Base-by-base conservation (phyloP, 1,140 invertebrate genomes). In the Drosophila sechellia region DNA sequence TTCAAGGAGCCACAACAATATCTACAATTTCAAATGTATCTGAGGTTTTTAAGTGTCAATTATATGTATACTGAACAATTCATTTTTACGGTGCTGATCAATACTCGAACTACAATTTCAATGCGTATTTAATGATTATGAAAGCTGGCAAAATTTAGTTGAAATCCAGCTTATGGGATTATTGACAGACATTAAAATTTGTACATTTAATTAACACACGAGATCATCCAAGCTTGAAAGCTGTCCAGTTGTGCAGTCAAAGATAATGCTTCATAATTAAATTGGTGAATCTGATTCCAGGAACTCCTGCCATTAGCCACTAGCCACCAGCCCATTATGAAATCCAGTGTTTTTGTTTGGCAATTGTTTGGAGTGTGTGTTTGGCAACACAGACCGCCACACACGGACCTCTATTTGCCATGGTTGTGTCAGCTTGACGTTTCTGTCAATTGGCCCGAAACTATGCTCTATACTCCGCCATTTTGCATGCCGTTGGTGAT, bases 401-500 rank as follows among this genome's bases (percentile, higher is more conserved):
- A 65, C 37, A 48, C 46, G 43, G 40, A 54, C 22, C 56, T 64
- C 49, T 70, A 79, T 86, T 75, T 86, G 60, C 60, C 60, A 66
- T 53, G 45, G 22, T 31, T 35, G 52, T 81, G 73, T 70, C 68
- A 70, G 60, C 50, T 50, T 56, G 76, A 25, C 50, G 71, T 34
- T 55, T 49, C 55, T 65, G 71, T 84, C 79, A 79, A 71, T 84
- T 63, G 70, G 52, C 57, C 66, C 45, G n/a, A 72, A 72, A 72
- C 71, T 57, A 31, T 53, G 46, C 70, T 64, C 43, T 50, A 56
- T 50, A 10, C n/a, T 31, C 25, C 8, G n/a, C n/a, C 75, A 83
- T 87, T 86, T 65, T 49, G 70, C 77, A 76, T 86, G 84, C 79
- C 64, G 71, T 87, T 78, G 80, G 81, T 54, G 40, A 70, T 49